These are phyloP conservation scores for Chionoecetes opilio DNA, from an alignment of 1,140 invertebrate genomes.

Conservation along the genomic window DNA sequence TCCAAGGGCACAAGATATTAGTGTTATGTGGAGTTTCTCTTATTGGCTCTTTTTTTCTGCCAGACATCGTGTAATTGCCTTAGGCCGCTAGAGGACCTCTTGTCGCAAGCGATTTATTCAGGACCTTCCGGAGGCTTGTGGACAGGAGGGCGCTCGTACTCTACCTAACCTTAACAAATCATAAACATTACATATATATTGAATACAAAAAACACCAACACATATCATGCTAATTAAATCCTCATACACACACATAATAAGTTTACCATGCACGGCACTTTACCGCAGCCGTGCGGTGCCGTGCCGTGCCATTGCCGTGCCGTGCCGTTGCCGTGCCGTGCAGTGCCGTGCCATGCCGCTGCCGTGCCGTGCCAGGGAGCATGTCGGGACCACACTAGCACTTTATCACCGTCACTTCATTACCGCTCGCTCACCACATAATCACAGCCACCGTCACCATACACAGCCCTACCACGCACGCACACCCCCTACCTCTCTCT, in stretches of 20 bases:
- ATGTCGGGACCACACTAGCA: neutral
- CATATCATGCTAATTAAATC: too few relatives aligned
- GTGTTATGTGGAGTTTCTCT: constrained; percentile 63
- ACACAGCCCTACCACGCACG: neutral
- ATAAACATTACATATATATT: too few relatives aligned
- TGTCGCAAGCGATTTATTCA: constrained; percentile 37
- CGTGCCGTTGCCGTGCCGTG: neutral
- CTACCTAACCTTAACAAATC: too few relatives aligned
- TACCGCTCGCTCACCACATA: neutral
- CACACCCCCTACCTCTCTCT: neutral
- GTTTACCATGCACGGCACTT: neutral
- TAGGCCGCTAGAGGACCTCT: constrained; percentile 57
- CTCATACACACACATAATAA: neutral
- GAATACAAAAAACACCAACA: too few relatives aligned
- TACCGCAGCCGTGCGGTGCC: neutral
- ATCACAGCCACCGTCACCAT: constrained; percentile 15
- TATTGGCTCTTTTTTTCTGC: constrained; percentile 67
- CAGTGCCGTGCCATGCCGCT: neutral
- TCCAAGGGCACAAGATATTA: constrained; percentile 57
- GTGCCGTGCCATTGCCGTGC: neutral
- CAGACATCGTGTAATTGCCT: constrained; percentile 69
- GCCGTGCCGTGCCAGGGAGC: neutral
- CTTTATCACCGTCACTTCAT: neutral
- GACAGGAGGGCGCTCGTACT: neutral
- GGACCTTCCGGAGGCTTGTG: neutral